Conservation (phyloP, 2,888 invertebrate species). For the Cerastis leucographa region DNA sequence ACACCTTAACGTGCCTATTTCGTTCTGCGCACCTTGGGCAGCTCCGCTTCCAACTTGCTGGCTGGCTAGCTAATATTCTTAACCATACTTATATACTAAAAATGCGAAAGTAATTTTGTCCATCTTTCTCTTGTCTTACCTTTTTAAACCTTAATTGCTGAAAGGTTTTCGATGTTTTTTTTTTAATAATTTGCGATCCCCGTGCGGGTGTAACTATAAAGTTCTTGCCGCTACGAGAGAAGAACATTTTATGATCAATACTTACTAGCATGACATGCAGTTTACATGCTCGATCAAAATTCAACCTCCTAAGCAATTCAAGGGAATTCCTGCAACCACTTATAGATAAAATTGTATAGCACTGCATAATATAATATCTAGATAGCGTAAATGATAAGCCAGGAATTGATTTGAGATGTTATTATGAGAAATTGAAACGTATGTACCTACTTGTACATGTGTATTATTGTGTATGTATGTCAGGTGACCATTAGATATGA, state of each 20-base stretch:
- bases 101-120: neutral
- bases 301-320: conserved; percentile 19
- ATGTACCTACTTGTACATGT: conserved; percentile 4
- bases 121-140: neutral
- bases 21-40: neutral
- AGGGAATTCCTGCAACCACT: conserved; percentile 57
- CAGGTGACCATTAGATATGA: conserved; percentile 22
- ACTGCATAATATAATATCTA: conserved; percentile 18
- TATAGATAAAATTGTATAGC: conserved; percentile 12
- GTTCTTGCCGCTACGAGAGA: neutral
- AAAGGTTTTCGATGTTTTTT: neutral
- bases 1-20: neutral
- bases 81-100: neutral
- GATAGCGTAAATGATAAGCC: conserved; percentile 44
- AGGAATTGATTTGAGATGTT: conserved; percentile 31
- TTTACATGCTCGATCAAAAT: conserved; percentile 5
- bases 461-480: neutral
- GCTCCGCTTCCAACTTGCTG: neutral
- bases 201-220: neutral
- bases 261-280: neutral
- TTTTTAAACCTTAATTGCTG: neutral
- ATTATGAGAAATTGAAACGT: conserved; percentile 19
- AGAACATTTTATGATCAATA: neutral
- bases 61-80: neutral
- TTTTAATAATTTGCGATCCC: neutral